Evolutionary conservation across 2,888 invertebrate genomes (phyloP).

Genomic region (Archips crataeganus): DNA sequence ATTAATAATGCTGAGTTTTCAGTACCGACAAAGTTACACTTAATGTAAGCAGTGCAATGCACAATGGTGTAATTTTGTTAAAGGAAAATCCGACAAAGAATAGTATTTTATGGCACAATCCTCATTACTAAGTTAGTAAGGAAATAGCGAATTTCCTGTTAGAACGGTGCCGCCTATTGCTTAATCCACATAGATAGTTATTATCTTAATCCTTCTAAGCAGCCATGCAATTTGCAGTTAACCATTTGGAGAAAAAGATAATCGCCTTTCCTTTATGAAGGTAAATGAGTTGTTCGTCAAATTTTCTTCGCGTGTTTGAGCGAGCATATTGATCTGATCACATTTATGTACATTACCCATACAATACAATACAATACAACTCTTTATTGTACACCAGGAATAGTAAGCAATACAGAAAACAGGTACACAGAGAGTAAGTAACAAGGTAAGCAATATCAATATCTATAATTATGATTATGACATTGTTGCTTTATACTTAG

Average conservation of each 20-base stretch:
- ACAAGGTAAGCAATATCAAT: no score
- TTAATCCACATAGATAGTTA: slow-evolving; percentile 10
- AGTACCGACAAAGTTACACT: neutral
- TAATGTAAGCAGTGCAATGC: neutral
- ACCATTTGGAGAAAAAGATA: slow-evolving; percentile 7
- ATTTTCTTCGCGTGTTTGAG: neutral
- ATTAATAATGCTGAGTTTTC: neutral
- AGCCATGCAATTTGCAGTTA: slow-evolving; percentile 3
- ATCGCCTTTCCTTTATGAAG: neutral
- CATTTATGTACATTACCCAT: neutral
- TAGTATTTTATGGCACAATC: slow-evolving; percentile 20
- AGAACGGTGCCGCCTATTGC: slow-evolving; percentile 12
- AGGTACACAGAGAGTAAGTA: no score
- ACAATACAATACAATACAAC: no score
- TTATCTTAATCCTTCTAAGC: slow-evolving; percentile 15
- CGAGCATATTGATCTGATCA: neutral
- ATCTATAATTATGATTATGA: neutral
- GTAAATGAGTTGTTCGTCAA: slow-evolving; percentile 1
- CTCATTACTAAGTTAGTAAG: slow-evolving; percentile 16
- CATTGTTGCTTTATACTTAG: neutral
- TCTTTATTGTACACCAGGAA: no score
- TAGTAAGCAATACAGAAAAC: no score
- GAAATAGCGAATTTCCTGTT: slow-evolving; percentile 25
- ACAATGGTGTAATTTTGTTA: neutral
- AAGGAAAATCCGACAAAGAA: slow-evolving; percentile 19